Base-by-base conservation (phyloP, 2,888 invertebrate genomes). In the Ramazzottius varieornatus region DNA sequence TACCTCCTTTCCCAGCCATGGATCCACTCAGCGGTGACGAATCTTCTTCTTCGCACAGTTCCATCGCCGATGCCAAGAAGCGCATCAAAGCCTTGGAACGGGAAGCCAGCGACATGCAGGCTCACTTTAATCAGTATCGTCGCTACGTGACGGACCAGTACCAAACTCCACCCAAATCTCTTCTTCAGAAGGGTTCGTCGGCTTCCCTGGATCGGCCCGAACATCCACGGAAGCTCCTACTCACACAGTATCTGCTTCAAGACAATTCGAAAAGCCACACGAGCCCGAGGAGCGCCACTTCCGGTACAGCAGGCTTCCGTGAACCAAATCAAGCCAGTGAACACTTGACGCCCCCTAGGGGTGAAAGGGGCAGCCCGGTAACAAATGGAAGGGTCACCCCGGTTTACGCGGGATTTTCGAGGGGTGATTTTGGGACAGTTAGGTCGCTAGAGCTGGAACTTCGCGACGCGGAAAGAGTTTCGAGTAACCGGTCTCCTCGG, bases 31-130 rank as follows among this genome's bases (percentile, higher is more conserved):
- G 40, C 40, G 40, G 40, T 40, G 40, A 40, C 40, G 40, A 40
- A 4, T 54, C 54, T 24, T 54, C 54, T 24, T 16, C 29, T 29
- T 54, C 54, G 20, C 54, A 16, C 4, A 8, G 29, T 24, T 54
- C 54, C 20, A 54, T 54, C 54, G 24, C 16, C 54, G 54, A 54
- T 8, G 54, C 54, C n/a, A 54, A 54, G 29, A 54, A 54, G 29
- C 54, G 54, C 13, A 54, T 54, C 54, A 16, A 29, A 24, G 54
- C 54, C 20, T 54, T 54, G 29, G 54, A 54, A 54, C 20, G 24
- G 54, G 54, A 54, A 54, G 54, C 54, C n/a, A 54, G 24, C 54
- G 4, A 29, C 4, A 54, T 54, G 54, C 54, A 54, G 54, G 54
- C 20, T 4, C 54, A 54, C 54, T 54, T 54, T 54, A 4, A 16